Evolutionary conservation across 2,888 invertebrate genomes (phyloP).

Genomic region (Acanthopleura granulata): DNA sequence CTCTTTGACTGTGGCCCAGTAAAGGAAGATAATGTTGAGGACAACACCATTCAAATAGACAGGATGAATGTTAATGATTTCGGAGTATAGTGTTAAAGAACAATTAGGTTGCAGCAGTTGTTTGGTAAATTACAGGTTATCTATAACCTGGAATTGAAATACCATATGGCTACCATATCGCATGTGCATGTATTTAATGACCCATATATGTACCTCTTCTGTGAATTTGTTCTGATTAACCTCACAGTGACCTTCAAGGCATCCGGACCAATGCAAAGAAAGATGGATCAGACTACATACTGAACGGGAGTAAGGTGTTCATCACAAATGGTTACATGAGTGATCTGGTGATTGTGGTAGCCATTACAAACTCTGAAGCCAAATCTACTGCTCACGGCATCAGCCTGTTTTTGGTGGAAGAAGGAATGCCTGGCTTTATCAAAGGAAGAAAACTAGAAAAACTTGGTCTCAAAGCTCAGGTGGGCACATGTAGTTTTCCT

Average conservation of each 20-base stretch:
- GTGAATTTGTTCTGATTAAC: slow-evolving; percentile 1
- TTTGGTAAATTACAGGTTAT: too few species aligned
- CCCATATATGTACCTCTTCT: not conserved
- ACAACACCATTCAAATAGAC: too few species aligned
- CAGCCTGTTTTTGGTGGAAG: slow-evolving; percentile 70
- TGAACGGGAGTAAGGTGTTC: slow-evolving; percentile 71
- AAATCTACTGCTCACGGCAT: slow-evolving; percentile 70
- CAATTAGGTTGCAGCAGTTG: too few species aligned
- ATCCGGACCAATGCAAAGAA: slow-evolving; percentile 68
- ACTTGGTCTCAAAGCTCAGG: slow-evolving; percentile 69
- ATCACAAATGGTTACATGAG: slow-evolving; percentile 70
- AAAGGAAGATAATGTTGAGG: too few species aligned
- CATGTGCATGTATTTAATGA: too few species aligned
- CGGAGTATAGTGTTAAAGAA: too few species aligned
- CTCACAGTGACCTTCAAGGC: slow-evolving; percentile 70
- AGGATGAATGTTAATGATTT: too few species aligned
- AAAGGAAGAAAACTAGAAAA: slow-evolving; percentile 70
- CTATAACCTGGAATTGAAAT: too few species aligned
- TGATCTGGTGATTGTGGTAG: slow-evolving; percentile 70
- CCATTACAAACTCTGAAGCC: slow-evolving; percentile 68
- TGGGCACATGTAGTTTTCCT: slow-evolving; percentile 18
- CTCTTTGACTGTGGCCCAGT: too few species aligned
- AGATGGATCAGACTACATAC: slow-evolving; percentile 70
- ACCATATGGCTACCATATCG: not conserved
- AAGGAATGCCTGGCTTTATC: slow-evolving; percentile 69